phyloP scores from a whole-genome alignment of 2,888 invertebrate species.

The Cephus pulcher region DNA sequence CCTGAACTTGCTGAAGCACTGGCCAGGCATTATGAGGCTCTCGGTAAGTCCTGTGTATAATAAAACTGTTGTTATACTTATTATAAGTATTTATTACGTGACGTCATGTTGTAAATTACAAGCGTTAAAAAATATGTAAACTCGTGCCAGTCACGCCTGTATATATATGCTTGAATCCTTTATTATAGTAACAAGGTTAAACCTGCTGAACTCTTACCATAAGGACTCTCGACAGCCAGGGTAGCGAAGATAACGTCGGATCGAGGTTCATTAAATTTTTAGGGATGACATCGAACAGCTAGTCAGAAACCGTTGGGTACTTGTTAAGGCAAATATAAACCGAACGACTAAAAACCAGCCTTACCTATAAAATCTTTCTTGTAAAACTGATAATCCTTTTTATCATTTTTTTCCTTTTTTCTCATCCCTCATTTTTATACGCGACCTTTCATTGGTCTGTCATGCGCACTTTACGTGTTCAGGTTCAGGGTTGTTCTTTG shows the following conservation, averaged over 20 bases:
- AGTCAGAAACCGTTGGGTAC: background rate
- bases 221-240: background rate
- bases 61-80: background rate
- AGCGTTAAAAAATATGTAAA: background rate
- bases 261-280: background rate
- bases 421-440: too few relatives aligned
- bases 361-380: background rate
- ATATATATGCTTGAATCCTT: background rate
- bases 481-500: background rate
- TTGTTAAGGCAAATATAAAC: background rate
- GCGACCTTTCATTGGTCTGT: background rate
- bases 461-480: background rate
- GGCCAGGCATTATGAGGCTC: conserved; percentile 32
- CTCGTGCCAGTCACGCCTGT: background rate
- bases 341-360: background rate
- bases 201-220: background rate
- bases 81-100: background rate
- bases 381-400: background rate
- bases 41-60: conserved; percentile 28
- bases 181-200: background rate
- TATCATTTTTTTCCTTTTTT: background rate
- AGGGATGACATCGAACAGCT: background rate
- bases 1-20: conserved; percentile 34
- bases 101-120: background rate
- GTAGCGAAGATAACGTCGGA: background rate